These are phyloP conservation scores for Squalus acanthias DNA, from an alignment of 2,797 vertebrate species.

Conservation along the genomic window DNA sequence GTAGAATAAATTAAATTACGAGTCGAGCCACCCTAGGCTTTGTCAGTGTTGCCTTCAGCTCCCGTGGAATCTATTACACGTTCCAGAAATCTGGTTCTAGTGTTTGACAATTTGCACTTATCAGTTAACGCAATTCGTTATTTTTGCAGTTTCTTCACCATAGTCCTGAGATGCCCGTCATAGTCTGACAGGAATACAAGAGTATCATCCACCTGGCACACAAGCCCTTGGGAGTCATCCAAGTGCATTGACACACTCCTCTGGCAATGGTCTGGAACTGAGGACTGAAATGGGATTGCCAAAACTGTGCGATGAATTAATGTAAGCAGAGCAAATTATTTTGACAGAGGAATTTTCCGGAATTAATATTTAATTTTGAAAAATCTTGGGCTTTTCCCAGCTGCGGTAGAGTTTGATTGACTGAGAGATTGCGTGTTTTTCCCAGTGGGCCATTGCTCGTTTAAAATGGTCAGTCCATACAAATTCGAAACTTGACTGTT, in stretches of 20 bases:
- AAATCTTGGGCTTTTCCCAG: neutral
- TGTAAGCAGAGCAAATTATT: neutral
- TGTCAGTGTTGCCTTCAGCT: neutral
- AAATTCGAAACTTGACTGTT: neutral
- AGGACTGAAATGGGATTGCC: neutral
- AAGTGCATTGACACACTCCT: neutral
- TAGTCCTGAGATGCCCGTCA: neutral
- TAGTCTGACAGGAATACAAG: too few species aligned
- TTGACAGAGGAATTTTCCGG: neutral
- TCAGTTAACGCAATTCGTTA: too few species aligned
- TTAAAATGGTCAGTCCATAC: neutral
- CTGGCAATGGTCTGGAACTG: neutral
- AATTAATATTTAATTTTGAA: neutral
- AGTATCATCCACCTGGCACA: neutral
- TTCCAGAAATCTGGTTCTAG: neutral
- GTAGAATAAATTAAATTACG: neutral
- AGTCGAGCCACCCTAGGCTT: neutral
- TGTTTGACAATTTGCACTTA: neutral
- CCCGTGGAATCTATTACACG: neutral
- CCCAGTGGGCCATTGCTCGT: neutral
- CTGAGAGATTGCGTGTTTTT: neutral
- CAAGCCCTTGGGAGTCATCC: neutral
- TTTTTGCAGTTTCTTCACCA: neutral
- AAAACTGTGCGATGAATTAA: neutral
- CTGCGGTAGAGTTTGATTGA: neutral